Base-by-base conservation (phyloP, 2,888 invertebrate species). In the Erebia epiphron region DNA sequence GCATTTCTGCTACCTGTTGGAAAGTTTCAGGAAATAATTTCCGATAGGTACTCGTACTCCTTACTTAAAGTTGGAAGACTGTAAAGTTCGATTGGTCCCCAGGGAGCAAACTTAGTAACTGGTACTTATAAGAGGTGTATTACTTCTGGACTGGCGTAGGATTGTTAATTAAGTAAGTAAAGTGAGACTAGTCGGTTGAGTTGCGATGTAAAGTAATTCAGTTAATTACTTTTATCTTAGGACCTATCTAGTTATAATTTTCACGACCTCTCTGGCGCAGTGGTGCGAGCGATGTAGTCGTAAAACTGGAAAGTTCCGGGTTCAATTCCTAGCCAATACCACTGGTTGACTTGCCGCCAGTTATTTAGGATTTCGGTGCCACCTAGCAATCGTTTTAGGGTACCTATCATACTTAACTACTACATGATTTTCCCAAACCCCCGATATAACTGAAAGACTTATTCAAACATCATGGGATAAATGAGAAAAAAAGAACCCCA, bases 51-150 rank as follows among this genome's bases (percentile, higher is more conserved):
- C 4, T 1, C n/a, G n/a, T 7, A 13, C 14, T 21, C 18, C 56
- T 21, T 18, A 54, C 72, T 62, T 62, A 60, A 70, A 74, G 68
- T 74, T 70, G 21, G 63, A 60, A 70, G 64, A 67, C 64, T 71
- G 72, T 72, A 72, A 75, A 76, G 75, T 76, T 76, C 69, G 72
- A 76, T 76, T 73, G 75, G 75, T 61, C 75, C 67, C 73, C 18
- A 4, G 72, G 70, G 76, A 67, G 58, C 63, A 50, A 70, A 72
- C 68, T 75, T 75, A 46, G 49, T n/a, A 62, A 62, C 46, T 62
- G 62, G 62, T 18, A 16, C 43, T 46, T 62, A 62, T n/a, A 62
- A 62, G 46, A 43, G 61, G 62, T 62, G 62, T 62, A 62, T 62
- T 62, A 49, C 62, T 62, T 62, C 46, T 49, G 62, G 62, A 62